Evolutionary conservation across 2,888 invertebrate genomes (phyloP).

Genomic region (Amiota minor): DNA sequence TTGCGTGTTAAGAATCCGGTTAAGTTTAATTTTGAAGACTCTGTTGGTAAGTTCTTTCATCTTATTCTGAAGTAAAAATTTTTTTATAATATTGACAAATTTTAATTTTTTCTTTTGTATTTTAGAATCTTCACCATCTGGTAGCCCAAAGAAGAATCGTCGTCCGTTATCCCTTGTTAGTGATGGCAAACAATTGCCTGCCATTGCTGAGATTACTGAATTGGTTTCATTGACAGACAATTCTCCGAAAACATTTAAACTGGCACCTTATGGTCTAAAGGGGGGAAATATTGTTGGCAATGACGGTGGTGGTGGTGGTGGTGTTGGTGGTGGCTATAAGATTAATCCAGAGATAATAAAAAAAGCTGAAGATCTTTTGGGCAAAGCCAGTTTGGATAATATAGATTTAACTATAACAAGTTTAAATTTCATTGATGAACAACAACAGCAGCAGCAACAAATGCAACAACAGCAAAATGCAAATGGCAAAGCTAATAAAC

Average conservation of each 20-base stretch:
- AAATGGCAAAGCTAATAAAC: conserved; percentile 46
- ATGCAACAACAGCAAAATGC: conserved; percentile 49
- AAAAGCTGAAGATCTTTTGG: conserved; percentile 73
- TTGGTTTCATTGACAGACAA: conserved; percentile 79
- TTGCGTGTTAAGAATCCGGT: conserved; percentile 74
- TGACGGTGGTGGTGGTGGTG: conserved; percentile 59
- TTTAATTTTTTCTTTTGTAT: conserved; percentile 25
- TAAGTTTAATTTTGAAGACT: conserved; percentile 83
- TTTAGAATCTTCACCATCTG: conserved; percentile 77
- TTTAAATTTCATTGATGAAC: conserved; percentile 78
- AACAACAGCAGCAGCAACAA: conserved; percentile 62
- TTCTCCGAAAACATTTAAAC: conserved; percentile 70
- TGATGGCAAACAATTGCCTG: conserved; percentile 79
- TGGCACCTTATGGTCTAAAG: conserved; percentile 64
- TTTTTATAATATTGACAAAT: not conserved
- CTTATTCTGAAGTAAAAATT: not conserved
- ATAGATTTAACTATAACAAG: conserved; percentile 76
- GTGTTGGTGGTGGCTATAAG: conserved; percentile 68
- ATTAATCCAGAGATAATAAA: conserved; percentile 73
- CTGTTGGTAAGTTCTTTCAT: conserved; percentile 76
- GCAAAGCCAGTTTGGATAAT: conserved; percentile 73
- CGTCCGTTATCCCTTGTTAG: conserved; percentile 80
- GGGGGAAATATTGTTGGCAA: conserved; percentile 51
- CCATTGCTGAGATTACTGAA: conserved; percentile 81
- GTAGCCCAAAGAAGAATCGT: conserved; percentile 77